Percentiles rank a stretch among this genome's conserved stretches.
These are phyloP conservation scores for Melinopterus prodromus DNA, from an alignment of 2,888 invertebrate species.

Conservation along the genomic window DNA sequence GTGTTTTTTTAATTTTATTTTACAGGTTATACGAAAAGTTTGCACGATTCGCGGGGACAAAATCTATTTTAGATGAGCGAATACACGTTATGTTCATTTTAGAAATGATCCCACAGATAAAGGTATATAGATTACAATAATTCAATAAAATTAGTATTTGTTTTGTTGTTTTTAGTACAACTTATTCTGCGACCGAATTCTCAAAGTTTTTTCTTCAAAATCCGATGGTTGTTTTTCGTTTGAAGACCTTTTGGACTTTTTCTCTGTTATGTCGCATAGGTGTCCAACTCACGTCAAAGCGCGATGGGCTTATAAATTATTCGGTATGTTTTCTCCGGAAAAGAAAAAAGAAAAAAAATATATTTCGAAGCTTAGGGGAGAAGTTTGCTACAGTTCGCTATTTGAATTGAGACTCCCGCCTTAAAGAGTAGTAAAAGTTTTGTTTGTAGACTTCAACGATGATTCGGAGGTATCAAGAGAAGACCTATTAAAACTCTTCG, in stretches of 20 bases:
- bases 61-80: constrained; percentile 60
- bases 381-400: too few relatives aligned
- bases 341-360: too few relatives aligned
- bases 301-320: constrained; percentile 79
- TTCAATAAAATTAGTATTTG: neutral
- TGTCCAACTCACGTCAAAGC: constrained; percentile 78
- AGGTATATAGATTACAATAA: constrained; percentile 62
- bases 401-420: too few relatives aligned
- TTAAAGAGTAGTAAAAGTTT: too few relatives aligned
- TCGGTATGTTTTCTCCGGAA: too few relatives aligned
- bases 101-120: constrained; percentile 71
- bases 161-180: constrained; percentile 68
- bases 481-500: constrained; percentile 66
- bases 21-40: constrained; percentile 54
- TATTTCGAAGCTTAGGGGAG: too few relatives aligned
- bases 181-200: constrained; percentile 77
- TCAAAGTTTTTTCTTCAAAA: constrained; percentile 76
- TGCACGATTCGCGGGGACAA: constrained; percentile 66
- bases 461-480: constrained; percentile 67
- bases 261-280: constrained; percentile 76
- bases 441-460: constrained; percentile 67
- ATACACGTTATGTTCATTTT: constrained; percentile 65
- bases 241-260: constrained; percentile 80
- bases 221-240: constrained; percentile 74
- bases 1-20: neutral